Percentiles rank a stretch among this genome's conserved stretches.
These are phyloP conservation scores for Anguilla marmorata DNA, from an alignment of 2,797 vertebrate species.

Conservation along the genomic window DNA sequence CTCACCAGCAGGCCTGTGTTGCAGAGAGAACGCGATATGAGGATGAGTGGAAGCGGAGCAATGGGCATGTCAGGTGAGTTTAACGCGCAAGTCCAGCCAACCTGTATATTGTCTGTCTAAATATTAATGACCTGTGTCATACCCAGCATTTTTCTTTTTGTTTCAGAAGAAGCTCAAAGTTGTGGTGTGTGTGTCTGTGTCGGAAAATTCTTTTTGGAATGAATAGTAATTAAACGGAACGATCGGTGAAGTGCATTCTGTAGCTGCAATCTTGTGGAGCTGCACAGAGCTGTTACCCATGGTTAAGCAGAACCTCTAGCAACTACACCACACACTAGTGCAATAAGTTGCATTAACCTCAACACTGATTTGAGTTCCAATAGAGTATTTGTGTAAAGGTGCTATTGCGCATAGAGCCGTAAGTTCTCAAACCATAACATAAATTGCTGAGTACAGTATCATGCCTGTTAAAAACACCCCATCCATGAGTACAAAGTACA, in stretches of 20 bases:
- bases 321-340: background rate
- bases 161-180: background rate
- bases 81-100: background rate
- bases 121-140: background rate
- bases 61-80: constrained; percentile 90
- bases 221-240: no score
- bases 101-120: background rate
- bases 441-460: background rate
- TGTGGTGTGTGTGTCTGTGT: background rate
- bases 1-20: constrained; percentile 19
- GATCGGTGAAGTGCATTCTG: no score
- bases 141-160: background rate
- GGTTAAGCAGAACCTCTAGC: background rate
- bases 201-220: no score
- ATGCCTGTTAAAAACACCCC: no score
- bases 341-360: background rate
- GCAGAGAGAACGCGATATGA: constrained; percentile 94
- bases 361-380: background rate
- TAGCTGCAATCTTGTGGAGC: background rate
- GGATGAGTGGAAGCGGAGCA: constrained; percentile 81
- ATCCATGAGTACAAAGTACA: background rate
- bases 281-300: background rate
- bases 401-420: background rate
- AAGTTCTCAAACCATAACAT: background rate
- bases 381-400: background rate